A percentile compares a stretch with the other conserved stretches of the same genome.
phyloP scores from a whole-genome alignment of 2,888 invertebrate genomes.

The Oscheius sp. region DNA sequence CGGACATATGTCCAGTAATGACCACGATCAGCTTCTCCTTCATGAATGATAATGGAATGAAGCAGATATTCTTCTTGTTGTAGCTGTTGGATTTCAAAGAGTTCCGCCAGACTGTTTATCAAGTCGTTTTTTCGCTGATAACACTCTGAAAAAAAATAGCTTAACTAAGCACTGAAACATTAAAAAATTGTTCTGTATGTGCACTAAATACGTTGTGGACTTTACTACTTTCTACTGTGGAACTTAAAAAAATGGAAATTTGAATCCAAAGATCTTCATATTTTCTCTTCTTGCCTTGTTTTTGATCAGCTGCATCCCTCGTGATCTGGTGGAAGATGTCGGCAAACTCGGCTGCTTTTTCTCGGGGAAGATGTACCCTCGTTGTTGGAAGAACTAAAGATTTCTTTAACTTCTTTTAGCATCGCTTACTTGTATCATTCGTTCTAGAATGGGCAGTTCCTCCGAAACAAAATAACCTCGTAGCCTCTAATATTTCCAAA shows the following conservation, averaged over 20 bases:
- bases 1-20: conserved; percentile 44
- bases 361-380: background rate
- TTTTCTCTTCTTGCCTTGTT: background rate
- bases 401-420: background rate
- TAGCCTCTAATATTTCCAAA: background rate
- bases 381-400: background rate
- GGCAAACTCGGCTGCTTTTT: background rate
- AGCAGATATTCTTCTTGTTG: conserved; percentile 34
- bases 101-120: background rate
- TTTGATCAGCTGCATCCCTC: background rate
- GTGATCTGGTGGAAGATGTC: background rate
- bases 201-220: no score
- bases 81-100: conserved; percentile 30
- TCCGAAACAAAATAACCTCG: background rate
- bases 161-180: no score
- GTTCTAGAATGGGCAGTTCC: background rate
- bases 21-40: conserved; percentile 39
- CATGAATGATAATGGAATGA: conserved; percentile 39
- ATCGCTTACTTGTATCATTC: background rate
- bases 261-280: no score
- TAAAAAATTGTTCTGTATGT: no score
- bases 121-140: background rate
- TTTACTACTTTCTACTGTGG: no score
- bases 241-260: no score
- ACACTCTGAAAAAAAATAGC: background rate